Evolutionary conservation across 2,113 vertebrate genomes (phyloP).

Genomic region (Protobothrops mucrosquamatus): DNA sequence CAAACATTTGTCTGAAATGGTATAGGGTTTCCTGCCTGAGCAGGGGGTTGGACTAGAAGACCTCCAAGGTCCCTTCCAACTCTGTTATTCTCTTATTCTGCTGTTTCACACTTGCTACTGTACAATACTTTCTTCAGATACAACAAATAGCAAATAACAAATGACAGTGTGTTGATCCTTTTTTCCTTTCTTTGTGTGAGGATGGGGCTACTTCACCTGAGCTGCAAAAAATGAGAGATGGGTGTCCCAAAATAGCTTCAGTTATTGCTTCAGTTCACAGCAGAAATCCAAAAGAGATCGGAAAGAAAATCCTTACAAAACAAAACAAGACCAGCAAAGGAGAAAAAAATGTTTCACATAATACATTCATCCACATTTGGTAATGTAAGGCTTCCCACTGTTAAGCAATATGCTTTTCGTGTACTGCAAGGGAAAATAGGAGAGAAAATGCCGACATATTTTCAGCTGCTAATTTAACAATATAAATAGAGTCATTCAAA

Average conservation of each 20-base stretch:
- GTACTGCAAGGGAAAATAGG: constrained; percentile 9
- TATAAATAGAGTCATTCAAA: not conserved
- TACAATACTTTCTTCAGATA: not conserved
- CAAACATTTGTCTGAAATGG: too few relatives aligned
- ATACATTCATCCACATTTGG: not conserved
- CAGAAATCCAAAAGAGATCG: not conserved
- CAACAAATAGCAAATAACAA: not conserved
- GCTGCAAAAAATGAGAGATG: not conserved
- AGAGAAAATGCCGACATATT: not conserved
- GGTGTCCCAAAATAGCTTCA: not conserved
- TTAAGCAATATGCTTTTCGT: not conserved
- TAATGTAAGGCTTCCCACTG: constrained; percentile 4
- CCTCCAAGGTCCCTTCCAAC: not conserved
- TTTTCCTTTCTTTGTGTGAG: not conserved
- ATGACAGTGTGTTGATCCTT: not conserved
- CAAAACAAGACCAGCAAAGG: not conserved
- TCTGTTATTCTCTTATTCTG: not conserved
- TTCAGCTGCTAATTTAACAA: constrained; percentile 8
- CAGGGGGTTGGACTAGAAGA: not conserved
- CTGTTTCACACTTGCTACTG: not conserved
- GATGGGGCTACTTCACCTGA: not conserved
- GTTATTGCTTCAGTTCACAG: not conserved
- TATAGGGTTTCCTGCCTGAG: not conserved
- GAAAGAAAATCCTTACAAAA: not conserved
- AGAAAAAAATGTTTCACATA: not conserved